Conservation (phyloP, 2,113 vertebrate species). For the Nerophis lumbriciformis region DNA sequence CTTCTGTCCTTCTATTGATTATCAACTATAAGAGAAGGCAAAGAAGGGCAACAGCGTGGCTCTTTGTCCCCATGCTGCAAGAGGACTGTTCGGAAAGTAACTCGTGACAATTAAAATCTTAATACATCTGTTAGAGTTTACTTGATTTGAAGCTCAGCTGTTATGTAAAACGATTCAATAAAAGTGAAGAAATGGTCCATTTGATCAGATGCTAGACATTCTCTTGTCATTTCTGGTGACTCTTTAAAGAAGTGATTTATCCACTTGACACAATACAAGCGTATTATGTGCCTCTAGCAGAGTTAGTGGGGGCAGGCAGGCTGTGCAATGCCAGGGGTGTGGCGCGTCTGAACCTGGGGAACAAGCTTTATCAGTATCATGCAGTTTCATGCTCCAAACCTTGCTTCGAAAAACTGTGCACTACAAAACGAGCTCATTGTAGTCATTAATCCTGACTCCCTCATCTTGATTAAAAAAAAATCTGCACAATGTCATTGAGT, state of each 20-base stretch:
- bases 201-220: constrained; percentile 10
- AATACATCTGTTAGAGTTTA: constrained; percentile 64
- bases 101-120: constrained; percentile 62
- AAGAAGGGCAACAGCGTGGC: constrained; percentile 41
- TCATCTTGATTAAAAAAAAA: too few species aligned
- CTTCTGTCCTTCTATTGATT: constrained; percentile 62
- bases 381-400: too few species aligned
- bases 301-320: too few species aligned
- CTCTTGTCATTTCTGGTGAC: constrained; percentile 11
- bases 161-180: constrained; percentile 31
- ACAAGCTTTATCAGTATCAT: too few species aligned
- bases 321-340: too few species aligned
- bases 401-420: too few species aligned
- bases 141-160: constrained; percentile 40
- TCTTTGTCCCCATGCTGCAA: constrained; percentile 60
- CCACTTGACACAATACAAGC: not conserved
- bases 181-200: constrained; percentile 23
- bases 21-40: constrained; percentile 54
- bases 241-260: not conserved
- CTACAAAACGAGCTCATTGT: too few species aligned
- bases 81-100: constrained; percentile 49
- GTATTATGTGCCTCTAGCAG: too few species aligned
- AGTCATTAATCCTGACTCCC: too few species aligned
- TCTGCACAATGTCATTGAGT: too few species aligned
- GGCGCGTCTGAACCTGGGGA: too few species aligned